These are phyloP conservation scores for Drosophila trichaetosa DNA, from an alignment of 2,888 invertebrate genomes.

Conservation along the genomic window DNA sequence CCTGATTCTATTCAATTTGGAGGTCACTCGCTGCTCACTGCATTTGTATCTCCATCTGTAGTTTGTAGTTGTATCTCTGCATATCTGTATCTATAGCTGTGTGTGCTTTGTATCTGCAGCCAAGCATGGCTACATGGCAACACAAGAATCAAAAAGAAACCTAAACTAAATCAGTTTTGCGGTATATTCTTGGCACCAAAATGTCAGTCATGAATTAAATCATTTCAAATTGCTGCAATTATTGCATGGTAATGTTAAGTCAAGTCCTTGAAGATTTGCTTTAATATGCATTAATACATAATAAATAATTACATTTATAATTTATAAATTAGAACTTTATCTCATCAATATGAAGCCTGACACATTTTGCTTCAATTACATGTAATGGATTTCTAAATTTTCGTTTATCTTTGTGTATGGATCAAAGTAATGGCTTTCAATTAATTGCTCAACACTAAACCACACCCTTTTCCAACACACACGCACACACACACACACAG, in stretches of 20 bases:
- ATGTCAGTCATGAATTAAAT: conserved; percentile 70
- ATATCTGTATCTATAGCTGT: conserved; percentile 37
- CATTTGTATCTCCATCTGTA: conserved; percentile 45
- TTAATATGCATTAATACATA: neutral
- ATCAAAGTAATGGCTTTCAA: conserved; percentile 36
- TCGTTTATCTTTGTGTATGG: conserved; percentile 26
- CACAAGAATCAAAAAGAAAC: conserved; percentile 27
- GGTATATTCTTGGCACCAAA: conserved; percentile 78
- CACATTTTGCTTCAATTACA: conserved; percentile 10
- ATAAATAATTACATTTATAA: neutral
- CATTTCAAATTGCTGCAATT: conserved; percentile 12
- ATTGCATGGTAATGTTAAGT: neutral
- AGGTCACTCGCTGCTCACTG: conserved; percentile 68
- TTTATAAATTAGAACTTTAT: neutral
- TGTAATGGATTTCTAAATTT: conserved; percentile 28
- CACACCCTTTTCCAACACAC: conserved; percentile 49
- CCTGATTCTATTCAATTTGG: conserved; percentile 61
- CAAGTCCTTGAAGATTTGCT: neutral
- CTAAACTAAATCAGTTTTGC: conserved; percentile 75
- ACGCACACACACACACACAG: conserved; percentile 13
- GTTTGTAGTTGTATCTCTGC: conserved; percentile 3
- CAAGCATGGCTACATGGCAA: conserved; percentile 57
- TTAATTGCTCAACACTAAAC: conserved; percentile 52
- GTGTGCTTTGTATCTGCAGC: conserved; percentile 60
- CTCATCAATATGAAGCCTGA: neutral